phyloP scores from a whole-genome alignment of 2,113 vertebrate species.

The Hydrochoerus hydrochaeris region DNA sequence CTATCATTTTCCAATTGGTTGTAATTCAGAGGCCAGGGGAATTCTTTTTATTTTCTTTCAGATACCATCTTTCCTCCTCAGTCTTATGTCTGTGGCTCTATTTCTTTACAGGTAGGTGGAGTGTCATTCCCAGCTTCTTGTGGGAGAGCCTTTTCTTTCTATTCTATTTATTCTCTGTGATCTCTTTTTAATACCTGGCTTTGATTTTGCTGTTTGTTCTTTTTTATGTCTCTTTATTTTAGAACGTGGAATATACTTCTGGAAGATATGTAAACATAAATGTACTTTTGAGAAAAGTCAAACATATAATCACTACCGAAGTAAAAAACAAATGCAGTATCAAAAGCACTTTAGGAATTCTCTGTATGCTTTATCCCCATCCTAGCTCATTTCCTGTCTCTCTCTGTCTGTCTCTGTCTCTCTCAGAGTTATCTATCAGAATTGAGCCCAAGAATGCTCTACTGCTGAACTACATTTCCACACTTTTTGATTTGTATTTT shows the following conservation, averaged over 20 bases:
- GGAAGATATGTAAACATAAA: background rate
- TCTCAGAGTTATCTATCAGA: background rate
- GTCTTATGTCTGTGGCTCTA: background rate
- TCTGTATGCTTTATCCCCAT: background rate
- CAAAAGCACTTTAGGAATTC: background rate
- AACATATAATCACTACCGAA: background rate
- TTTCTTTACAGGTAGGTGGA: background rate
- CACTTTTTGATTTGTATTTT: background rate
- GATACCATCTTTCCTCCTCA: background rate
- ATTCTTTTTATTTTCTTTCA: background rate
- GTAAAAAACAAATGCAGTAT: background rate
- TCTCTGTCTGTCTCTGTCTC: background rate
- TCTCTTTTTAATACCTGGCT: background rate
- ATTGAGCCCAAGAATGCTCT: background rate
- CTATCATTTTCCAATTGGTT: background rate
- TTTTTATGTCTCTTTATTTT: background rate
- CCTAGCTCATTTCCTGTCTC: background rate
- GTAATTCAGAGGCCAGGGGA: background rate
- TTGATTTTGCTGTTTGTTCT: slow-evolving; percentile 7
- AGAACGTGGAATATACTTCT: slow-evolving; percentile 1
- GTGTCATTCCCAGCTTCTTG: no score
- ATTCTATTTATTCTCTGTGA: background rate
- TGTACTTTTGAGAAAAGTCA: background rate
- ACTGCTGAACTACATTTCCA: background rate
- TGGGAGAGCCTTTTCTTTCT: background rate